Evolutionary conservation across 2,888 invertebrate genomes (phyloP), one percentile per base, ranked within the genome.

Genomic region (Drosophila melanosoma): DNA sequence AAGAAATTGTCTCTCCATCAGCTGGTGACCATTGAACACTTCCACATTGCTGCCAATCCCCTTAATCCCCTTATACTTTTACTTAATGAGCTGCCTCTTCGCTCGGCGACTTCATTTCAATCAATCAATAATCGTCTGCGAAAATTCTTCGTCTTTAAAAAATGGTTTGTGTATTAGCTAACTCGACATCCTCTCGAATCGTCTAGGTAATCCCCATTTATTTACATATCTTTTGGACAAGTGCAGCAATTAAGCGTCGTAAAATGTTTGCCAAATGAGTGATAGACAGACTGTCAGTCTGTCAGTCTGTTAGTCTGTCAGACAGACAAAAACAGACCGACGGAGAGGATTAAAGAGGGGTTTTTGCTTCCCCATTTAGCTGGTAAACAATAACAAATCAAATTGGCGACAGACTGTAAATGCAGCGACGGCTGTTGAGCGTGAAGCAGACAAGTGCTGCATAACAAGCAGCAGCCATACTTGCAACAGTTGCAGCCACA

Each of bases 331-430:
- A 40, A 4, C 5, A 8, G 60, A 49, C 26, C 40, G 32, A 23
- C 12, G 15, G 54, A 53, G 33, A 51, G 35, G 40, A 42, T 42
- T 57, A 20, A 42, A 32, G 40, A n/a, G n/a, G 40, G 42, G 1
- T 11, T 35, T 17, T 23, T 54, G 72, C 15, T 51, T 74, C 62
- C 58, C 33, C 52, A 67, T 64, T 48, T 73, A 63, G 36, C 64
- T 56, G 53, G 79, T 68, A 80, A 74, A 78, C 82, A 80, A 81
- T 78, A 78, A 78, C 82, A 78, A 80, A 78, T 81, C 79, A 81
- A 81, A 78, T 63, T 74, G 74, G 63, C 78, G 74, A 68, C 78
- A 81, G 79, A 69, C 77, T 71, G 71, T 57, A 71, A 80, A 42
- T 40, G 63, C 38, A 54, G 61, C 63, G 66, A 36, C 75, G 79